Base-by-base conservation (phyloP, 2,797 vertebrate genomes). In the Sciaenops ocellatus region DNA sequence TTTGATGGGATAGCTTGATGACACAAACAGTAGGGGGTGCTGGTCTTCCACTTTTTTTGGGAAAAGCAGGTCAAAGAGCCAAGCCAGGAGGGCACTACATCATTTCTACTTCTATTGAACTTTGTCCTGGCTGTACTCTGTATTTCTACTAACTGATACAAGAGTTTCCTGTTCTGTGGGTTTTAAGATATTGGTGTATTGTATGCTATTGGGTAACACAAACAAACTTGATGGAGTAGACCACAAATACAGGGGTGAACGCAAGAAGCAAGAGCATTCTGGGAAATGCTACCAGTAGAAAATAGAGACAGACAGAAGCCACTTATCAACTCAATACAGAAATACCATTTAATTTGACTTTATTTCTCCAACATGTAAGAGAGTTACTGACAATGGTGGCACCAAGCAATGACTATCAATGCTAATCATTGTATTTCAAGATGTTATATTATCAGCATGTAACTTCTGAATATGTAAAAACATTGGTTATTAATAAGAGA, bases 81-180 rank as follows among this genome's bases (percentile, higher is more conserved):
- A 26, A 64, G 12, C 2, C 16, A n/a, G n/a, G n/a, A n/a, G n/a
- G n/a, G n/a, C 22, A 22, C 12, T 26, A n/a, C 17, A 42, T 10
- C 2, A n/a, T 55, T 22, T 56, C 28, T 59, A 3, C 17, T 22
- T 46, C 8, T 24, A 30, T 3, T 22, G 10, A 8, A 51, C 15
- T 16, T 18, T 22, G 28, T 69, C 17, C 52, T 46, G 52, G 17
- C 13, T 28, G 38, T 46, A 54, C 24, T 51, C 4, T 22, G 28
- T 18, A 57, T 41, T 65, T 44, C 26, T 28, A 55, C 55, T 52
- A 22, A 57, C 4, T 57, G 34, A 16, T 51, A 62, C n/a, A 69
- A 63, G 2, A 0, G 5, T 10, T 57, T 63, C 16, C 46, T 44
- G 34, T 42, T 41, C 1, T 16, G 7, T 10, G 54, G 56, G 30